Evolutionary conservation across 2,797 vertebrate genomes (phyloP).

Genomic region (Tapirus indicus): DNA sequence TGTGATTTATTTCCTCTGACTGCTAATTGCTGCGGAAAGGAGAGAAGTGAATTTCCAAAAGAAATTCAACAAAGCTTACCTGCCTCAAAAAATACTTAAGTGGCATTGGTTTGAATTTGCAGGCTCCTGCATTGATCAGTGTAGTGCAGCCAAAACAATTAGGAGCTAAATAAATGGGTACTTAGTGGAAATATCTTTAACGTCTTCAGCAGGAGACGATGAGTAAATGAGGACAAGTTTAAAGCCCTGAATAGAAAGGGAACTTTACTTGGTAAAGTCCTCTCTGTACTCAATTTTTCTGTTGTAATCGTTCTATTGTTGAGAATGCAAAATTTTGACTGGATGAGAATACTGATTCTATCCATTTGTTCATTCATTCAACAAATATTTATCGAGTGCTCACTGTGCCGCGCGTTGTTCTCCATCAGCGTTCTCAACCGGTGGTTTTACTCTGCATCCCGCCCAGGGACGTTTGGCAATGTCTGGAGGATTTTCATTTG

Average conservation of each 20-base stretch:
- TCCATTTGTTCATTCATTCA: not conserved
- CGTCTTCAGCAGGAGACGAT: not conserved
- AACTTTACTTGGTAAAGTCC: not conserved
- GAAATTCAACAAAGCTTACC: constrained; percentile 35
- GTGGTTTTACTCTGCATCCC: not conserved
- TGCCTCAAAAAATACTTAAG: constrained; percentile 28
- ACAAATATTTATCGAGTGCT: not conserved
- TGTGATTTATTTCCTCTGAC: constrained; percentile 66
- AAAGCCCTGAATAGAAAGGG: not conserved
- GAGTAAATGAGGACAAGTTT: not conserved
- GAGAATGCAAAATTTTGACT: not conserved
- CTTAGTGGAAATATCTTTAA: constrained; percentile 43
- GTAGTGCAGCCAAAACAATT: not conserved
- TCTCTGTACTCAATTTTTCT: not conserved
- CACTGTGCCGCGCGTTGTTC: not conserved
- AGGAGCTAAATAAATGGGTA: not conserved
- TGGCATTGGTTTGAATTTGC: constrained; percentile 21
- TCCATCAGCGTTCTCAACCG: not conserved
- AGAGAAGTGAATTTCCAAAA: constrained; percentile 62
- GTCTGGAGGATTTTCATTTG: not conserved
- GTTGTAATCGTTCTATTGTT: not conserved
- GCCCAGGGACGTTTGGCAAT: not conserved
- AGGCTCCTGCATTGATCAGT: not conserved
- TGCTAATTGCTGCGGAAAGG: constrained; percentile 70
- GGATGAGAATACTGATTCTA: not conserved